Percentiles rank a stretch among this genome's conserved stretches.
Conservation (phyloP, 2,113 vertebrate species). For the Nyctibius bracteatus region DNA sequence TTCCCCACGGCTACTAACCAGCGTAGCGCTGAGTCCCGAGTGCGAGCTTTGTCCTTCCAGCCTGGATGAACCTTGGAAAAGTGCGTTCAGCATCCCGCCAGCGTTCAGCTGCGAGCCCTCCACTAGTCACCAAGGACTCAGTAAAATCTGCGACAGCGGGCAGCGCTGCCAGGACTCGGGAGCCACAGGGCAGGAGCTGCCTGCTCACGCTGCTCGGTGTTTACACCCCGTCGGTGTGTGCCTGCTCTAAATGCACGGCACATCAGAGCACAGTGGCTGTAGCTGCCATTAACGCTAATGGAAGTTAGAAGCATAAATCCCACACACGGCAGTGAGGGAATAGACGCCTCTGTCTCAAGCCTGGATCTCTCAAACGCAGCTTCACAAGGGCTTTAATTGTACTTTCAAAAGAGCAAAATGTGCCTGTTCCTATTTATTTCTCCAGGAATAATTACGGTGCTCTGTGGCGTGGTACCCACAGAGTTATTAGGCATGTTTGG, state of each 20-base stretch:
- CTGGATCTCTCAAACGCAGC: neutral
- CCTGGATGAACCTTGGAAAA: neutral
- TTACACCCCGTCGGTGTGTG: fast-evolving
- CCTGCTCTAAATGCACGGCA: neutral
- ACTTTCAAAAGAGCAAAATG: neutral
- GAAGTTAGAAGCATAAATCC: slow-evolving; percentile 6
- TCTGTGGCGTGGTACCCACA: neutral
- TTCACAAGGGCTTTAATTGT: neutral
- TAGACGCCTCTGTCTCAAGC: neutral
- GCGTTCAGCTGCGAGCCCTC: neutral
- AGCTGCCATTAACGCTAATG: slow-evolving; percentile 53
- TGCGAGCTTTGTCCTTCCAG: slow-evolving; percentile 12
- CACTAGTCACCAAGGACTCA: neutral
- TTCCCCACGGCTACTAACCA: neutral
- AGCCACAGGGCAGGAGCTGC: neutral
- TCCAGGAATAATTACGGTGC: neutral
- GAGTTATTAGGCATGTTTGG: slow-evolving; percentile 20
- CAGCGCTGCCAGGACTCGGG: neutral
- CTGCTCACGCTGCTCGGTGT: neutral
- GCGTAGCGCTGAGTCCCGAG: neutral
- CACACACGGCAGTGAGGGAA: neutral
- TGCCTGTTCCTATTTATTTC: slow-evolving; percentile 29
- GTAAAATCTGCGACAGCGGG: neutral
- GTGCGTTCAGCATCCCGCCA: neutral
- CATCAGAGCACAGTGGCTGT: neutral